Base-by-base conservation (phyloP, 1,140 invertebrate genomes). In the Pseudachorutes palmiensis region DNA sequence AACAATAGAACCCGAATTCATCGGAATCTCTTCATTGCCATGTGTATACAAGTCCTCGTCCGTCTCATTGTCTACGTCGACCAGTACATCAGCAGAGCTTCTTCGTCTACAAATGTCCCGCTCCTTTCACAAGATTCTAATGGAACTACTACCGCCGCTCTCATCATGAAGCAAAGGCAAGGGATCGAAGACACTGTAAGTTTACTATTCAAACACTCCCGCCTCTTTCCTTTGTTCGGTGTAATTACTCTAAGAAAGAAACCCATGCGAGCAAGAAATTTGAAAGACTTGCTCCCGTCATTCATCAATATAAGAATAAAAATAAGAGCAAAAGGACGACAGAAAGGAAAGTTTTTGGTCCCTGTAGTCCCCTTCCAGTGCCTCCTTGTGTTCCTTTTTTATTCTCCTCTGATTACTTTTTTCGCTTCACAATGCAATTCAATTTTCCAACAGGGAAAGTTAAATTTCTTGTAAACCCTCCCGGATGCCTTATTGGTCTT, bases 1-100 rank as follows among this genome's bases (percentile, higher is more conserved):
- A 82, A 82, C 67, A 80, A 82, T 70, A 77, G 82, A 62, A 84
- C 83, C 22, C 73, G 80, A 26, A 80, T 84, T 29, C 82, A 83
- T 73, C 76, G 80, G 65, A 82, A 83, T 66, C 74, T 83, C 28
- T 83, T 83, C 73, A 76, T 82, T 26, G 79, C 82, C 12, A 80
- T 83, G 68, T 76, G 79, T 29, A 79, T 81, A 29, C 81, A 83
- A 71, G 79, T 82, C 1, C 70, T 79, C 26, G 78, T 84, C 12
- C 79, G 80, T n/a, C 76, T 84, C 12, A 74, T 81, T n/a, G 70
- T 82, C 3, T 82, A 82, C 71, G 76, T 81, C 45, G 81, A 83
- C 69, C 79, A 83, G 68, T 70, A 70, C 41, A 22, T 75, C 0
- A 57, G 45, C n/a, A 24, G 65, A 14, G 30, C 60, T 1, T 16